Percentiles rank a stretch among this genome's conserved stretches.
These are phyloP conservation scores for Valencia hispanica DNA, from an alignment of 2,797 vertebrate genomes.

Conservation along the genomic window DNA sequence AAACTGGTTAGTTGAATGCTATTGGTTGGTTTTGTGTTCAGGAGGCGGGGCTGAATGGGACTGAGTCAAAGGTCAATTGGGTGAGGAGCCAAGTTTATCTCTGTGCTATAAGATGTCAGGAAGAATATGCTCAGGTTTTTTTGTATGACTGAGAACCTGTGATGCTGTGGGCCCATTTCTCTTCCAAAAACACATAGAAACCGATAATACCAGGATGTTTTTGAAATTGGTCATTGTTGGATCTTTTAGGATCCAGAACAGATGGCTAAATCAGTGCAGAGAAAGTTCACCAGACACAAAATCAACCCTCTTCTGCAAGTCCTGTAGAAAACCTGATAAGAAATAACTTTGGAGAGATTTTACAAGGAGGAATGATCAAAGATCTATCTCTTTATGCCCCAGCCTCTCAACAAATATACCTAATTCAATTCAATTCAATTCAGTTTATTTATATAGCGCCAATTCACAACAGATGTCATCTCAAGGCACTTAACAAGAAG, in stretches of 20 bases:
- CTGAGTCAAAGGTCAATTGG: no score
- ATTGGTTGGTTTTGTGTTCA: no score
- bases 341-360: neutral
- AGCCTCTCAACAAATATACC: no score
- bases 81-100: neutral
- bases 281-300: neutral
- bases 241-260: slow-evolving; percentile 4
- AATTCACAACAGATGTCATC: no score
- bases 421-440: no score
- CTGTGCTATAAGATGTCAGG: no score
- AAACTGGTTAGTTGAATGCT: no score
- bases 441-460: no score
- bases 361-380: neutral
- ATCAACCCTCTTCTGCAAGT: neutral
- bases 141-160: neutral
- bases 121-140: no score
- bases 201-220: neutral
- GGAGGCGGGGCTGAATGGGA: no score
- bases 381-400: neutral
- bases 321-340: neutral
- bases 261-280: neutral
- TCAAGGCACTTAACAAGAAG: no score
- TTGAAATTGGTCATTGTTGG: neutral
- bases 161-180: neutral
- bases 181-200: neutral